These are phyloP conservation scores for Mellivora capensis DNA, from an alignment of 2,113 vertebrate species.

Conservation along the genomic window DNA sequence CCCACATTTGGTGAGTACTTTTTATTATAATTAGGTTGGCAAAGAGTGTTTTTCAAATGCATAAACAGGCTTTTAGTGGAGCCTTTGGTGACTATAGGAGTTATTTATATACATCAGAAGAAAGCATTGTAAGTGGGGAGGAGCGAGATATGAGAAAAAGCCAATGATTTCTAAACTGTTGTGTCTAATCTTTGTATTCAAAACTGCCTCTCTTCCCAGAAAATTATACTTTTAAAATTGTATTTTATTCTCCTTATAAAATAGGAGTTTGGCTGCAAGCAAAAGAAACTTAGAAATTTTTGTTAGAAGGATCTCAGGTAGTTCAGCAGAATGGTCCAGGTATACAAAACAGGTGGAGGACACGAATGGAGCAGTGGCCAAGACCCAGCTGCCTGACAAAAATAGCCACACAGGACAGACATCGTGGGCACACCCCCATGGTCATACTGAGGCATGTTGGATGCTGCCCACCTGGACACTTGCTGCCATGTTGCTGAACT, in stretches of 20 bases:
- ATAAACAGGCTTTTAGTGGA: background rate
- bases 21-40: background rate
- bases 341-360: background rate
- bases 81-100: background rate
- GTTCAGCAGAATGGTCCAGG: background rate
- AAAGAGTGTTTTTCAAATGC: background rate
- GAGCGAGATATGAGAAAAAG: background rate
- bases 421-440: fast-evolving
- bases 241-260: background rate
- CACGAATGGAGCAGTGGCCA: background rate
- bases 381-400: fast-evolving
- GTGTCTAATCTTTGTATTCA: background rate
- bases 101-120: background rate
- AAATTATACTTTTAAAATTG: background rate
- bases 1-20: background rate
- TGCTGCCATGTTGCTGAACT: background rate
- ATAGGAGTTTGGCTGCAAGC: background rate
- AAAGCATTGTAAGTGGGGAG: background rate
- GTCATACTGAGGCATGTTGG: fast-evolving
- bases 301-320: background rate
- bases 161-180: background rate
- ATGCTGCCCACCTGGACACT: background rate
- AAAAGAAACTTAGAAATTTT: background rate
- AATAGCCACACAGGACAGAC: fast-evolving
- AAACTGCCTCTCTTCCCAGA: background rate